A percentile compares a stretch with the other conserved stretches of the same genome.
phyloP scores from a whole-genome alignment of 2,888 invertebrate genomes.

The Microplitis deprimator region DNA sequence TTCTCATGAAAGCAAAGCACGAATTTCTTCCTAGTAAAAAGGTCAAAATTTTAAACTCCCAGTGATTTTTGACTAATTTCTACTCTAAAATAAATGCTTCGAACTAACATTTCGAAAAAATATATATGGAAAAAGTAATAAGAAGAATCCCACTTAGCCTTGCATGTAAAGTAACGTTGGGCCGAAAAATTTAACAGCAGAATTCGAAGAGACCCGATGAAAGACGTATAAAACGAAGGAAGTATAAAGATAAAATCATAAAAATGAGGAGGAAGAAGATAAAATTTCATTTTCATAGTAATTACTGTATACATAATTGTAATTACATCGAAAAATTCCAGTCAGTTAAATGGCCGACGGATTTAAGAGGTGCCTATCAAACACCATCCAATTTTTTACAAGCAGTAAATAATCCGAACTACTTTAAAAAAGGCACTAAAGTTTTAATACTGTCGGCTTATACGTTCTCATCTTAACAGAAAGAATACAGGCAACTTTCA shows the following conservation, averaged over 20 bases:
- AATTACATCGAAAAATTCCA: background rate
- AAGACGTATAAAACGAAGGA: background rate
- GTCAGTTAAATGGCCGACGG: background rate
- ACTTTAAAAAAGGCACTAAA: background rate
- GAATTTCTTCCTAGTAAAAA: no score
- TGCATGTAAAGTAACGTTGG: background rate
- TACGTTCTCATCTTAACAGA: background rate
- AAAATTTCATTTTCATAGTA: background rate
- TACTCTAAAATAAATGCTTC: no score
- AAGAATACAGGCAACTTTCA: background rate
- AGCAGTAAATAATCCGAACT: background rate
- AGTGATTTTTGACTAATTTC: no score
- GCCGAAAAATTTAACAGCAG: background rate
- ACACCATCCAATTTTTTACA: conserved; percentile 1
- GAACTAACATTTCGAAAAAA: no score
- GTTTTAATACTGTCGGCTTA: background rate
- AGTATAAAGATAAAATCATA: background rate
- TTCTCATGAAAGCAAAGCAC: no score
- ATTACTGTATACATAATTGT: background rate
- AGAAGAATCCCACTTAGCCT: no score
- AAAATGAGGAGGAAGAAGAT: background rate
- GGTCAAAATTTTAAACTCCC: no score
- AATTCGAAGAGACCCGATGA: background rate
- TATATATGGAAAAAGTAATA: no score
- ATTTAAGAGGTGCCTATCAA: background rate